Evolutionary conservation across 1,140 invertebrate genomes (phyloP).

Genomic region (Episyrphus balteatus): DNA sequence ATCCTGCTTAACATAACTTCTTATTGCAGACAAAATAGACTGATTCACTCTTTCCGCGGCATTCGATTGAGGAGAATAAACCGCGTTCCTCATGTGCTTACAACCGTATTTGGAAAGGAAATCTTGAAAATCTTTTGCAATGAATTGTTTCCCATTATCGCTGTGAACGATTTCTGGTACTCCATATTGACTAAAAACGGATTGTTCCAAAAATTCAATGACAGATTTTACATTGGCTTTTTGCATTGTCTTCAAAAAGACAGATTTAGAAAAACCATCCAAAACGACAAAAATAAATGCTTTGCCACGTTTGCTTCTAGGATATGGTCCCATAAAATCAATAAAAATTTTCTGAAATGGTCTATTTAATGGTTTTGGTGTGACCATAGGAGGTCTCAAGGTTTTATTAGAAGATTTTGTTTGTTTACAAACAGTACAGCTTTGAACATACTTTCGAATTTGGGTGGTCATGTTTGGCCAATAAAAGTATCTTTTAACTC

Average conservation of each 20-base stretch:
- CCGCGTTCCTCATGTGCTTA: neutral
- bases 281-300: neutral
- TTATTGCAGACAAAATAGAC: constrained; percentile 2
- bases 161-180: neutral
- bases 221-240: neutral
- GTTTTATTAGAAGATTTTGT: too few relatives aligned
- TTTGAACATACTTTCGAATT: neutral
- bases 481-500: too few relatives aligned
- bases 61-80: constrained; percentile 4
- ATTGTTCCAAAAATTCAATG: too few relatives aligned
- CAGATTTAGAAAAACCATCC: constrained; percentile 1
- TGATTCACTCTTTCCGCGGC: constrained; percentile 1
- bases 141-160: too few relatives aligned
- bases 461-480: too few relatives aligned
- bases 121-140: neutral
- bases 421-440: constrained; percentile 1
- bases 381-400: neutral
- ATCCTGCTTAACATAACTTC: constrained; percentile 1
- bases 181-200: constrained; percentile 1
- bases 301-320: neutral
- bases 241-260: neutral
- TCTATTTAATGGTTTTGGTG: neutral
- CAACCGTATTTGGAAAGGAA: neutral
- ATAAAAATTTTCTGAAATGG: constrained; percentile 4
- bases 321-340: constrained; percentile 5